phyloP scores from a whole-genome alignment of 2,113 vertebrate species.

The Hypanus sabinus region DNA sequence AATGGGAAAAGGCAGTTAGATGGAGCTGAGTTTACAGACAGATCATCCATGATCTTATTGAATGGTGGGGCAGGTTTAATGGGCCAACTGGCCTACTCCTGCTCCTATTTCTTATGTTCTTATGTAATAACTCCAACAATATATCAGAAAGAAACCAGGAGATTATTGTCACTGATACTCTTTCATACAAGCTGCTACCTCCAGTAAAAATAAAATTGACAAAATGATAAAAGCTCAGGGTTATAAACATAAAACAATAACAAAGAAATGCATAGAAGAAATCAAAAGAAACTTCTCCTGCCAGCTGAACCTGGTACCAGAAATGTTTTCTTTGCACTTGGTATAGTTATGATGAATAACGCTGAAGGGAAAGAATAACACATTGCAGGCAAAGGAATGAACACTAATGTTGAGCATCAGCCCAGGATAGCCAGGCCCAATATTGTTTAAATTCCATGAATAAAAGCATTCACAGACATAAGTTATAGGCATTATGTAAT shows the following conservation, averaged over 20 bases:
- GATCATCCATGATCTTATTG: no score
- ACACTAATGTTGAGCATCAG: not conserved
- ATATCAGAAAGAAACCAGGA: conserved; percentile 25
- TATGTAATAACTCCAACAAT: not conserved
- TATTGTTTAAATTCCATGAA: not conserved
- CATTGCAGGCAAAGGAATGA: not conserved
- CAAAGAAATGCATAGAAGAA: not conserved
- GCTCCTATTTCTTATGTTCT: no score
- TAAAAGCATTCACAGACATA: not conserved
- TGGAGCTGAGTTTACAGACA: no score
- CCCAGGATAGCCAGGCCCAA: not conserved
- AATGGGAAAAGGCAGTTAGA: no score
- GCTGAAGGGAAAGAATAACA: not conserved
- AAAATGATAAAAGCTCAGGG: not conserved
- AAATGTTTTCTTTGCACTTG: not conserved
- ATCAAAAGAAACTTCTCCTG: not conserved
- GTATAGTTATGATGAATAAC: not conserved
- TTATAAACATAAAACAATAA: not conserved
- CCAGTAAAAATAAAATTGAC: not conserved
- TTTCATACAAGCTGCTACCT: not conserved
- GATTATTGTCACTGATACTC: not conserved
- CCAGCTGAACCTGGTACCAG: not conserved
- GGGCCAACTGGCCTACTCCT: no score
- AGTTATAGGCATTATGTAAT: not conserved
- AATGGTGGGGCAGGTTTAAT: no score